Evolutionary conservation across 2,113 vertebrate genomes (phyloP).

Genomic region (Pelmatolapia mariae): DNA sequence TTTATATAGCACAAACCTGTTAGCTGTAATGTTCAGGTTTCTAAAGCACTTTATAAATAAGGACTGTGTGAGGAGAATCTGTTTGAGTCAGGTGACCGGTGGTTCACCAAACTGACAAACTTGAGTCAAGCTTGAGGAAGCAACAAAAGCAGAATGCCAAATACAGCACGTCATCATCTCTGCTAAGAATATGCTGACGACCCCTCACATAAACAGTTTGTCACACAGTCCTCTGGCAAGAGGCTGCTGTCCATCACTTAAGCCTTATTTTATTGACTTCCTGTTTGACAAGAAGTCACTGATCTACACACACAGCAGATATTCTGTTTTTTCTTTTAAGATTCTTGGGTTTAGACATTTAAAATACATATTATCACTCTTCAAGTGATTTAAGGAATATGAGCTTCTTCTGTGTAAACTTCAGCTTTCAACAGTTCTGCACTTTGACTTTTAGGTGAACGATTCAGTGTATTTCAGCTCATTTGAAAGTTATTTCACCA

Average conservation of each 20-base stretch:
- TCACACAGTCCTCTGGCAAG: neutral
- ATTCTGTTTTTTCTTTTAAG: neutral
- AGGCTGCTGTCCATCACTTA: neutral
- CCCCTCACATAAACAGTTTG: neutral
- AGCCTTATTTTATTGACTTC: neutral
- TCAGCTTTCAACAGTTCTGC: neutral
- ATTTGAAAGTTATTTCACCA: neutral
- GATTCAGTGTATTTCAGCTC: neutral
- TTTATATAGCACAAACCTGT: neutral
- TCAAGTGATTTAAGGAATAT: neutral
- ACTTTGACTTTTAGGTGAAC: neutral
- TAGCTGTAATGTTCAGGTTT: neutral
- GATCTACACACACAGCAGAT: neutral
- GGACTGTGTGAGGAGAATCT: neutral
- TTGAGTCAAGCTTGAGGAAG: neutral
- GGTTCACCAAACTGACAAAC: neutral
- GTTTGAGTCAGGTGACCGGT: neutral
- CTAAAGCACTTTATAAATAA: neutral
- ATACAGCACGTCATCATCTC: neutral
- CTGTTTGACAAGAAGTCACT: neutral
- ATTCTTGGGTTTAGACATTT: neutral
- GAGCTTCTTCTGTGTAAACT: neutral
- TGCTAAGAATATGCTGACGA: neutral
- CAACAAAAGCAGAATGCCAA: neutral
- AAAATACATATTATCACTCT: neutral